These are phyloP conservation scores for Coccyzus lansbergi DNA, from an alignment of 2,797 vertebrate genomes.

Conservation along the genomic window DNA sequence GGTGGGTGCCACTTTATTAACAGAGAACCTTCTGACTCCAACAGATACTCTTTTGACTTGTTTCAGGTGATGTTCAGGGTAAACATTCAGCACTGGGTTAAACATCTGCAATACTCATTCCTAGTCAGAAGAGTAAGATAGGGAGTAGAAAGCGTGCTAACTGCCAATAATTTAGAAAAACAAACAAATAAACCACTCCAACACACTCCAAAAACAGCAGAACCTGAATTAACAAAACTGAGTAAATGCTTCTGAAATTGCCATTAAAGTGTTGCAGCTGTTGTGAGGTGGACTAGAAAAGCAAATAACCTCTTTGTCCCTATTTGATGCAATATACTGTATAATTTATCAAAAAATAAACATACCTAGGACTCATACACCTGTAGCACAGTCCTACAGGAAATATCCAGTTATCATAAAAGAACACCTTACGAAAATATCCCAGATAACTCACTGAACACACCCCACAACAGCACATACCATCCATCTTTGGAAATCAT, in stretches of 20 bases:
- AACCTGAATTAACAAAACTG: neutral
- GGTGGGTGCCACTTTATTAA: neutral
- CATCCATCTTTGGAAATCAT: neutral
- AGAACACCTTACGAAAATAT: neutral
- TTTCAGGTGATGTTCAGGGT: neutral
- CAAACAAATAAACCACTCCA: neutral
- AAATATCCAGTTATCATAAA: neutral
- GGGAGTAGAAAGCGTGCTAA: neutral
- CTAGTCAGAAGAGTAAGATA: neutral
- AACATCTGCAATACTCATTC: neutral
- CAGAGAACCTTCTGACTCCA: neutral
- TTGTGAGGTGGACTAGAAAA: neutral
- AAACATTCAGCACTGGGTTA: neutral
- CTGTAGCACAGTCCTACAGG: neutral
- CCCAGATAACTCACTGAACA: neutral
- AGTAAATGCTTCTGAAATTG: neutral
- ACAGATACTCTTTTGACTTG: neutral
- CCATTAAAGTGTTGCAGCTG: neutral
- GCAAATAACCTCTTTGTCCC: neutral
- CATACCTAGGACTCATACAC: neutral
- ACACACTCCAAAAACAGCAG: neutral
- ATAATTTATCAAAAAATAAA: neutral
- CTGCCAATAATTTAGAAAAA: neutral
- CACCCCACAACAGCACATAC: neutral
- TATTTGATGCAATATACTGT: neutral